Conservation (phyloP, 2,797 vertebrate genomes). For the Crenuchus spilurus region DNA sequence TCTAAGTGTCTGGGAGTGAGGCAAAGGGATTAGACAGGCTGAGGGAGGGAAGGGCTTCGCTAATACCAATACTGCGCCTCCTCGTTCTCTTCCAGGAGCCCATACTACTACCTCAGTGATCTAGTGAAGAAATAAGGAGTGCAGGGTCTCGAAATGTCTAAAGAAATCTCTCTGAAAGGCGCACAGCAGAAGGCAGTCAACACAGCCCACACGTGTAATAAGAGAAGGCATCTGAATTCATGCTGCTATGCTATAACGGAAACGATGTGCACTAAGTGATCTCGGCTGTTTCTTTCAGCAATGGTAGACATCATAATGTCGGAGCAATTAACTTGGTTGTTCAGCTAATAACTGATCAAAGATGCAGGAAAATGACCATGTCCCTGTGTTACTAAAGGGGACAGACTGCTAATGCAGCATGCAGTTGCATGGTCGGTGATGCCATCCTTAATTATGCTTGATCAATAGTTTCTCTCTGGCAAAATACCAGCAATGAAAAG, state of each 20-base stretch:
- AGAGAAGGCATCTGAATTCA: constrained; percentile 8
- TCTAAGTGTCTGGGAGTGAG: constrained; percentile 77
- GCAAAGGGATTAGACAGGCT: constrained; percentile 70
- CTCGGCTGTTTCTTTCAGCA: not conserved
- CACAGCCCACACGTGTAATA: not conserved
- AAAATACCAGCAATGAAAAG: not conserved
- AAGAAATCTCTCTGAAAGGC: constrained; percentile 3
- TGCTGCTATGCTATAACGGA: not conserved
- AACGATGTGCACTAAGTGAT: not conserved
- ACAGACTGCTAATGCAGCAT: constrained; percentile 36
- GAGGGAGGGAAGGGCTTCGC: constrained; percentile 28
- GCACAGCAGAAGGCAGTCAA: not conserved
- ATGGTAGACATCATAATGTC: constrained; percentile 12
- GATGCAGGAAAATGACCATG: constrained; percentile 22
- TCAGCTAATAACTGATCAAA: constrained; percentile 40
- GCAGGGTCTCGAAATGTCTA: not conserved
- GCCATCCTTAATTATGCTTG: constrained; percentile 1
- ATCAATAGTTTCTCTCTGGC: not conserved
- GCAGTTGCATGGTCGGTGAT: constrained; percentile 12
- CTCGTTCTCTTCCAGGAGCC: constrained; percentile 38
- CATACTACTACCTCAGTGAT: constrained; percentile 14
- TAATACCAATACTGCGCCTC: constrained; percentile 47
- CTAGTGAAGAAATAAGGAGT: constrained; percentile 18
- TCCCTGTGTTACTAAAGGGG: constrained; percentile 20
- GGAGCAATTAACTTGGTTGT: constrained; percentile 32